Conservation (phyloP, 2,113 vertebrate species). For the Pipa parva region DNA sequence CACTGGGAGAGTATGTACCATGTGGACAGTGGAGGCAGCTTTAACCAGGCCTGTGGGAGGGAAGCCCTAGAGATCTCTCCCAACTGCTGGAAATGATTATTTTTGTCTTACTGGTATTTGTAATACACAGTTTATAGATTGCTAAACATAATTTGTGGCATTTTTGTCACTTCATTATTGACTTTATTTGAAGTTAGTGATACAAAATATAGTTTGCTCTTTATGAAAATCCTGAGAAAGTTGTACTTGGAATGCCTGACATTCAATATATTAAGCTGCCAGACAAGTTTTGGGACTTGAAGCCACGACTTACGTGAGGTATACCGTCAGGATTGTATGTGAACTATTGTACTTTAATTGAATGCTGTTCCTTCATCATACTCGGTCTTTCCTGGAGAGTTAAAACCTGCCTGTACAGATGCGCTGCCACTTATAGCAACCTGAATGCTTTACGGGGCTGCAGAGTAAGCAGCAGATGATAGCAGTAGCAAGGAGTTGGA, state of each 20-base stretch:
- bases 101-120: background rate
- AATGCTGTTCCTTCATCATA: conserved; percentile 23
- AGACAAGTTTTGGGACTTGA: conserved; percentile 1
- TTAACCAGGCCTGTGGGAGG: no score
- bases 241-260: background rate
- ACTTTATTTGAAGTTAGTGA: no score
- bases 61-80: no score
- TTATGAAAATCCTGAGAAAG: background rate
- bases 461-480: conserved; percentile 32
- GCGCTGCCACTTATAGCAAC: conserved; percentile 30
- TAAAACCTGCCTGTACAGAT: conserved; percentile 33
- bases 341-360: conserved; percentile 15
- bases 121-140: background rate
- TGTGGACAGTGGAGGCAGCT: no score
- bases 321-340: background rate
- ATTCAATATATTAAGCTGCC: background rate
- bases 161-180: no score
- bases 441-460: background rate
- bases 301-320: conserved; percentile 1
- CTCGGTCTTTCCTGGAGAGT: conserved; percentile 27
- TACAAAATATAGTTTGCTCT: no score
- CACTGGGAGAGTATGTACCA: no score
- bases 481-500: conserved; percentile 24
- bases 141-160: no score
- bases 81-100: no score